Evolutionary conservation across 2,113 vertebrate species (phyloP).

Genomic region (Aspidoscelis tigris): DNA sequence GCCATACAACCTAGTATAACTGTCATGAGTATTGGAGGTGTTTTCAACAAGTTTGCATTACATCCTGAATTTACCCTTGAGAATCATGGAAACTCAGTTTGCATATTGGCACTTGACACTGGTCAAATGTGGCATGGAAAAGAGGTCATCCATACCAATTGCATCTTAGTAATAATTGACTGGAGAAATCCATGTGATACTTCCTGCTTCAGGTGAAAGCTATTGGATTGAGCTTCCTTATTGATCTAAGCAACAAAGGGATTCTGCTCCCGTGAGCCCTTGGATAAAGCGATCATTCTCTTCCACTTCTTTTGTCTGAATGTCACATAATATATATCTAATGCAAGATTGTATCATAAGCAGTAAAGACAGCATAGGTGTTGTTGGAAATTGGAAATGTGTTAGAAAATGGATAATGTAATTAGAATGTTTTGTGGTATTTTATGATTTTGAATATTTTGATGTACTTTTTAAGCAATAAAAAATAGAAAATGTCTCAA

Average conservation of each 20-base stretch:
- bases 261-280: neutral
- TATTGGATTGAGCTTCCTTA: no score
- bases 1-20: no score
- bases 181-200: neutral
- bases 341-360: neutral
- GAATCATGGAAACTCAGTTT: neutral
- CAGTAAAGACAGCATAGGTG: neutral
- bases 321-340: neutral
- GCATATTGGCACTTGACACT: neutral
- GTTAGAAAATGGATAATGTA: neutral
- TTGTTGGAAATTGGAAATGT: neutral
- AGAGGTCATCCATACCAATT: neutral
- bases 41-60: neutral
- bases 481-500: neutral
- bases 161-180: neutral
- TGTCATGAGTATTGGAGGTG: neutral
- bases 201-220: neutral
- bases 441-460: slow-evolving; percentile 18
- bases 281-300: neutral
- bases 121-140: neutral
- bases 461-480: slow-evolving; percentile 21
- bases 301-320: neutral
- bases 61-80: neutral
- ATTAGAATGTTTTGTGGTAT: neutral
- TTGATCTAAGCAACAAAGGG: neutral